phyloP scores from a whole-genome alignment of 2,888 invertebrate genomes.

The Pseudococcus longispinus region DNA sequence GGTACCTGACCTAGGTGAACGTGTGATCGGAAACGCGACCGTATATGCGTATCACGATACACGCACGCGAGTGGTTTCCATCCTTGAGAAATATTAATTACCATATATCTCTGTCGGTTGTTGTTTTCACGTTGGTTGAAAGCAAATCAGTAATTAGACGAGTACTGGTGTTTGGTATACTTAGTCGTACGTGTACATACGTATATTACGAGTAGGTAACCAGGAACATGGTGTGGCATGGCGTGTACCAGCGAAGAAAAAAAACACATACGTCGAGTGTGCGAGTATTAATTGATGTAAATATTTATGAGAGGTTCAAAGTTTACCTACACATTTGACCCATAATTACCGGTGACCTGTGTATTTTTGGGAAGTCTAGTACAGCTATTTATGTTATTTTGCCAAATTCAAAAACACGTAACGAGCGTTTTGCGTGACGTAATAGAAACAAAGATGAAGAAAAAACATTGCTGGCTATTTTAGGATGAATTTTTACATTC shows the following conservation, averaged over 20 bases:
- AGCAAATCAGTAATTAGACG: slow-evolving; percentile 14
- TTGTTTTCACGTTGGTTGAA: neutral
- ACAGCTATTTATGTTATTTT: neutral
- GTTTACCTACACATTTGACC: slow-evolving; percentile 12
- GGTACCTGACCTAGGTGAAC: neutral
- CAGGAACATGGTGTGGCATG: neutral
- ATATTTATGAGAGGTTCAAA: slow-evolving; percentile 16
- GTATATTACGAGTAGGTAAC: neutral
- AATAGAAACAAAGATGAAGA: neutral
- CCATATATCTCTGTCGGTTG: neutral
- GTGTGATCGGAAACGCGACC: neutral
- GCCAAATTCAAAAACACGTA: neutral
- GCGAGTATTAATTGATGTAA: slow-evolving; percentile 28
- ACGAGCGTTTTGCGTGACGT: neutral
- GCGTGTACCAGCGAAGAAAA: neutral
- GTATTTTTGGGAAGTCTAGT: neutral
- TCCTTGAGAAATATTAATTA: slow-evolving; percentile 20
- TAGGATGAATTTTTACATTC: neutral
- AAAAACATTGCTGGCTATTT: neutral
- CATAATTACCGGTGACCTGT: slow-evolving; percentile 20
- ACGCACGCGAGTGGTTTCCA: slow-evolving; percentile 1
- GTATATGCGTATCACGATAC: slow-evolving; percentile 1
- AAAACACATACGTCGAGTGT: neutral
- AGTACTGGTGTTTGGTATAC: neutral
- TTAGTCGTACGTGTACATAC: neutral